phyloP scores from a whole-genome alignment of 2,888 invertebrate species.

The Caradrina kadenii region DNA sequence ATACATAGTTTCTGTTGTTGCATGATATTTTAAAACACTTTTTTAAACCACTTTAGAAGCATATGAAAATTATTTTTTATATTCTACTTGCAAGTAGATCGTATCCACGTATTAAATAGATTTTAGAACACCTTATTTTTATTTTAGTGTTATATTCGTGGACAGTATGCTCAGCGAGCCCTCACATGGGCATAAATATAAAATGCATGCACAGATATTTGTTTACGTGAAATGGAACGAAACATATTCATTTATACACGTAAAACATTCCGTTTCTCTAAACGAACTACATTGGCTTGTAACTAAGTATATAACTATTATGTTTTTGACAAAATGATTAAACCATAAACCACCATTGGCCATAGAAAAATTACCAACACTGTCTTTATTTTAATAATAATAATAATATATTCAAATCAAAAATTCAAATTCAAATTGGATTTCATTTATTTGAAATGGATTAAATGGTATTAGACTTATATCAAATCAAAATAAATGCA shows the following conservation, averaged over 20 bases:
- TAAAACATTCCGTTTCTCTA: conserved; percentile 12
- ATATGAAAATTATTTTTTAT: neutral
- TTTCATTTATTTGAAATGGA: conserved; percentile 49
- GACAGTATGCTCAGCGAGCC: conserved; percentile 34
- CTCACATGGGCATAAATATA: conserved; percentile 29
- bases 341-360: conserved; percentile 23
- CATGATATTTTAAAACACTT: conserved; percentile 21
- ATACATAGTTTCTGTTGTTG: conserved; percentile 1
- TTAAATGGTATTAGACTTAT: conserved; percentile 52
- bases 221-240: conserved; percentile 65
- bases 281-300: conserved; percentile 19
- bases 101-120: conserved; percentile 1
- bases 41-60: neutral
- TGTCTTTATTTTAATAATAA: neutral
- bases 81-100: neutral
- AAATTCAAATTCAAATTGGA: conserved; percentile 12
- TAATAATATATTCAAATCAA: no score
- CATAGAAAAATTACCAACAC: conserved; percentile 8
- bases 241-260: conserved; percentile 50
- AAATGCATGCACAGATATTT: conserved; percentile 66
- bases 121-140: conserved; percentile 15
- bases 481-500: conserved; percentile 1
- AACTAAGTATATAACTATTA: neutral
- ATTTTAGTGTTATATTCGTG: conserved; percentile 62
- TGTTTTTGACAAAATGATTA: neutral